phyloP scores from a whole-genome alignment of 2,113 vertebrate genomes.

The Cathartes aura region DNA sequence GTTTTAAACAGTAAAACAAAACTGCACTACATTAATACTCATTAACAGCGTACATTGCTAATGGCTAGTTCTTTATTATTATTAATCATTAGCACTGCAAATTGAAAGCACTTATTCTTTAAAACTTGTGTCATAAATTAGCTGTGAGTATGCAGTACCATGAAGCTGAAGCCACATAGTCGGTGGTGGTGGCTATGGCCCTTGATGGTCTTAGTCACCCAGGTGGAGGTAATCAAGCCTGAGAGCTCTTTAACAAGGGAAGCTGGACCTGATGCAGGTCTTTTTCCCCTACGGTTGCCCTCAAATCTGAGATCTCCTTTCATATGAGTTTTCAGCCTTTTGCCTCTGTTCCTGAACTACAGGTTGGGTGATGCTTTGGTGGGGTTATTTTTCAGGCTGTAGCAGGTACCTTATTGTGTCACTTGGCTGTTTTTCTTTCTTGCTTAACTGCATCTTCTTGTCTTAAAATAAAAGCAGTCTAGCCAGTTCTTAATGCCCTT shows the following conservation, averaged over 20 bases:
- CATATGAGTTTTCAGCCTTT: background rate
- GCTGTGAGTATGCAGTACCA: background rate
- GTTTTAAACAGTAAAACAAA: background rate
- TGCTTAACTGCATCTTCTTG: background rate
- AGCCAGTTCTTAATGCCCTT: background rate
- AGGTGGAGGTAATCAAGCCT: no score
- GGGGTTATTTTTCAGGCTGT: background rate
- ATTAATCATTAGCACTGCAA: background rate
- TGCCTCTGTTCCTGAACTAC: background rate
- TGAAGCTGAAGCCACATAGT: background rate
- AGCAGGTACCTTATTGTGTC: background rate
- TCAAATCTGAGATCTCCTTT: background rate
- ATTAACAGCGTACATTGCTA: background rate
- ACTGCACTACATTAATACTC: background rate
- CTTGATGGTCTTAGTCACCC: background rate
- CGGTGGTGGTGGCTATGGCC: rapidly evolving
- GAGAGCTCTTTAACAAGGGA: background rate
- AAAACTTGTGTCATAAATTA: background rate
- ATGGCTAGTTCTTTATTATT: background rate
- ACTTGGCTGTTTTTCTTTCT: background rate
- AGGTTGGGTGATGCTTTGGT: background rate
- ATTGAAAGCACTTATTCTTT: background rate
- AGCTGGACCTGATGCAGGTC: background rate
- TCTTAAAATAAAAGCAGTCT: background rate
- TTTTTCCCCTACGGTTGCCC: background rate